These are phyloP conservation scores for Anthoptus insignis DNA, from an alignment of 2,888 invertebrate genomes.

Conservation along the genomic window DNA sequence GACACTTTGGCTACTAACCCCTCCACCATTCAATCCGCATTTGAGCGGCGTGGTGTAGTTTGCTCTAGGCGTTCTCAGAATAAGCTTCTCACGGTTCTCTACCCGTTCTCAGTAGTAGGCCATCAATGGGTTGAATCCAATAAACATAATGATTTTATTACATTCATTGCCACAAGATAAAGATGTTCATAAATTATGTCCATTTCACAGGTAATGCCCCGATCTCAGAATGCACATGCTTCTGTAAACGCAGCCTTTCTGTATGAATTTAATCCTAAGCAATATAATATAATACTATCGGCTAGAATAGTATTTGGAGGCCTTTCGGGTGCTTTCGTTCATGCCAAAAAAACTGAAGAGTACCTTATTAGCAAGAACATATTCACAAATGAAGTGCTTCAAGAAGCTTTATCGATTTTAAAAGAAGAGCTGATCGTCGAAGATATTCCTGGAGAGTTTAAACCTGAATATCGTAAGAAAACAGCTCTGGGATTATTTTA, in stretches of 20 bases:
- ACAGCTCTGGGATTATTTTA: conserved; percentile 89
- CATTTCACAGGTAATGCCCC: conserved; percentile 88
- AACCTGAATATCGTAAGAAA: conserved; percentile 86
- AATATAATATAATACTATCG: conserved; percentile 65
- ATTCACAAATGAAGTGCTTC: conserved; percentile 79
- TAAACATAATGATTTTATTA: too few relatives aligned
- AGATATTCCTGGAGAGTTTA: conserved; percentile 85
- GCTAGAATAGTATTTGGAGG: conserved; percentile 89
- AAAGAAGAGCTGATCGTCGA: conserved; percentile 87
- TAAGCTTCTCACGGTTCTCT: too few relatives aligned
- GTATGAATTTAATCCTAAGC: conserved; percentile 77
- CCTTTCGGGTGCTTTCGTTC: conserved; percentile 81
- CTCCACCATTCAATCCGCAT: too few relatives aligned
- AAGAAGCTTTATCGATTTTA: conserved; percentile 84
- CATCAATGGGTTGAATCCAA: too few relatives aligned
- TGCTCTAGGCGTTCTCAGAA: too few relatives aligned
- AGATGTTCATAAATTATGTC: background rate
- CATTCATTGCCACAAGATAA: too few relatives aligned
- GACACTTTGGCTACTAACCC: too few relatives aligned
- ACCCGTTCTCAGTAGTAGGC: too few relatives aligned
- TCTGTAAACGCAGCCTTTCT: conserved; percentile 92
- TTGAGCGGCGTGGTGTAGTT: too few relatives aligned
- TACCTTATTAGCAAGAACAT: conserved; percentile 65
- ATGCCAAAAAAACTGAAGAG: conserved; percentile 88
- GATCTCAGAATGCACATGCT: conserved; percentile 92